A percentile compares a stretch with the other conserved stretches of the same genome.
phyloP scores from a whole-genome alignment of 2,797 vertebrate genomes.

The Halcyon chelicuti region DNA sequence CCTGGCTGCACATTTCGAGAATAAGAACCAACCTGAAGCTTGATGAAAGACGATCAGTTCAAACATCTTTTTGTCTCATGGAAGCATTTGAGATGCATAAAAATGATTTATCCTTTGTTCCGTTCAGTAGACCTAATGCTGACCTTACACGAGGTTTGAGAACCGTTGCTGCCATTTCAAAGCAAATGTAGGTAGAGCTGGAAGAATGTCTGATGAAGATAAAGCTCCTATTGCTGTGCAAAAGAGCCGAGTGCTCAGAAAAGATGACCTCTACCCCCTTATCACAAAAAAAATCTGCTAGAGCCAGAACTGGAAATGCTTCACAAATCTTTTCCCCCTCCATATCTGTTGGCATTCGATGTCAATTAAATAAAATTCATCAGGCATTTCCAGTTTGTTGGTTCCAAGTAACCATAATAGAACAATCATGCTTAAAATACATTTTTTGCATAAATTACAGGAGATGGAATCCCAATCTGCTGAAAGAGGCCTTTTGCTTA shows the following conservation, averaged over 20 bases:
- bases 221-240: background rate
- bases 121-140: background rate
- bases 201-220: background rate
- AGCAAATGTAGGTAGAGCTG: background rate
- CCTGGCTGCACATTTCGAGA: background rate
- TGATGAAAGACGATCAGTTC: background rate
- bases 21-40: background rate
- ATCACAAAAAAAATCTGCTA: background rate
- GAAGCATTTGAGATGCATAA: background rate
- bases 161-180: background rate
- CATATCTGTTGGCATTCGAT: background rate
- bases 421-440: background rate
- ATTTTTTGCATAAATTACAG: background rate
- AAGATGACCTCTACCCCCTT: background rate
- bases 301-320: background rate
- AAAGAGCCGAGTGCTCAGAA: background rate
- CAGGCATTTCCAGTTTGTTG: background rate
- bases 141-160: background rate
- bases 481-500: background rate
- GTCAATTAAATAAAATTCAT: background rate
- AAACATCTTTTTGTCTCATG: background rate
- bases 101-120: background rate
- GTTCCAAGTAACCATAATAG: background rate
- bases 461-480: background rate
- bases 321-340: background rate